Conservation (phyloP, 1,140 invertebrate genomes). For the Cydia fagiglandana region DNA sequence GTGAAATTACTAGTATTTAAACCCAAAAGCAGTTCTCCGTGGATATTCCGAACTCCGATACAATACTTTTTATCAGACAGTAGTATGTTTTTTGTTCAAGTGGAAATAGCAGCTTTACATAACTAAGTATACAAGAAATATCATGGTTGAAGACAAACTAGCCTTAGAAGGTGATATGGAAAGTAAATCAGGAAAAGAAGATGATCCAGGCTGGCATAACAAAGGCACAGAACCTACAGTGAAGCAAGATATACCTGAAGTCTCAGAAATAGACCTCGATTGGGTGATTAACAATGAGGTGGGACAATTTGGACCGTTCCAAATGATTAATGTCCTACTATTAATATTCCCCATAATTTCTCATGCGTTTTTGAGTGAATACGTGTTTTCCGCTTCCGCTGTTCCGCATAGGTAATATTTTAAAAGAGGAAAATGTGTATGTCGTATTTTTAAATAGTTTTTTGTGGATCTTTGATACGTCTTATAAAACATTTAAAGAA, state of each 20-base stretch:
- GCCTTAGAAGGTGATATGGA: background rate
- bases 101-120: background rate
- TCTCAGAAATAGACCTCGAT: conserved; percentile 17
- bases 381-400: conserved; percentile 26
- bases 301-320: conserved; percentile 32
- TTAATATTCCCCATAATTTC: background rate
- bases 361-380: conserved; percentile 31
- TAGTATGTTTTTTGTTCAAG: background rate
- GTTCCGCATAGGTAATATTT: conserved; percentile 25
- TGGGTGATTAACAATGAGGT: conserved; percentile 28
- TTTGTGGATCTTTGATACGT: background rate
- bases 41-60: background rate
- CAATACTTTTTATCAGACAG: conserved; percentile 2
- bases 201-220: background rate
- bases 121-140: background rate
- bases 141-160: background rate
- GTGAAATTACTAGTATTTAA: background rate
- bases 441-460: background rate
- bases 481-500: background rate
- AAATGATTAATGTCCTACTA: background rate
- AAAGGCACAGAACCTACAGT: background rate
- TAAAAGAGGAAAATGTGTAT: background rate
- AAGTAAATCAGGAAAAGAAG: background rate
- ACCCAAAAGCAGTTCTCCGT: background rate
- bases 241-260: background rate